Percentiles rank a stretch among this genome's conserved stretches.
phyloP scores from a whole-genome alignment of 2,888 invertebrate species.

The Drosophila antonietae region DNA sequence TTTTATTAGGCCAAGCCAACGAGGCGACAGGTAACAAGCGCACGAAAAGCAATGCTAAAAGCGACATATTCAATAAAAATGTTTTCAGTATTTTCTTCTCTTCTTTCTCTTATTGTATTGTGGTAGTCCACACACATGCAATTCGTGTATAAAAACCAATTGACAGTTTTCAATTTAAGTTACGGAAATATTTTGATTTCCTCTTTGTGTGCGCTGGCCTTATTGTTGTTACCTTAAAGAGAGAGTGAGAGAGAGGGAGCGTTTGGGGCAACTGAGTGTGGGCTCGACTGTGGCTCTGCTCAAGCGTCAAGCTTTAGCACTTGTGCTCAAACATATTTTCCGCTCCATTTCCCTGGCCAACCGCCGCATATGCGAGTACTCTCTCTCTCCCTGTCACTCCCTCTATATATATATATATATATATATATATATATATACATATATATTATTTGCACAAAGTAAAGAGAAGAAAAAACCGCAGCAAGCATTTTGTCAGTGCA shows the following conservation, averaged over 20 bases:
- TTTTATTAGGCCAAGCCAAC: constrained; percentile 61
- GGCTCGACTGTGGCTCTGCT: constrained; percentile 13
- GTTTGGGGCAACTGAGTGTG: background rate
- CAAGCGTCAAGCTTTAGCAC: constrained; percentile 46
- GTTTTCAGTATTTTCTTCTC: constrained; percentile 16
- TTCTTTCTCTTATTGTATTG: constrained; percentile 1
- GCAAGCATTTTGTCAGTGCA: constrained; percentile 75
- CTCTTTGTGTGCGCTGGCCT: constrained; percentile 40
- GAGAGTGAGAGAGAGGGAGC: background rate
- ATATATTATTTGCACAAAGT: constrained; percentile 49
- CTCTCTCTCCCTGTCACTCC: background rate
- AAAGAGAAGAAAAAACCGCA: constrained; percentile 47
- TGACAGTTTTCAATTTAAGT: constrained; percentile 78
- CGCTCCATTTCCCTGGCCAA: constrained; percentile 73
- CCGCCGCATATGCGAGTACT: constrained; percentile 25
- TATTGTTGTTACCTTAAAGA: constrained; percentile 33
- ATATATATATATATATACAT: constrained; percentile 18
- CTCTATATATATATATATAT: constrained; percentile 5
- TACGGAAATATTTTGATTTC: constrained; percentile 75
- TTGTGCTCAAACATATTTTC: constrained; percentile 69
- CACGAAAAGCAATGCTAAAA: constrained; percentile 15
- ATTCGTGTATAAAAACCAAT: constrained; percentile 52
- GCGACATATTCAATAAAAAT: constrained; percentile 39
- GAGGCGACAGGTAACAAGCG: constrained; percentile 20
- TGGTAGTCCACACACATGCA: background rate